These are phyloP conservation scores for Campylomormyrus numenius DNA, from an alignment of 2,113 vertebrate genomes.

Conservation along the genomic window DNA sequence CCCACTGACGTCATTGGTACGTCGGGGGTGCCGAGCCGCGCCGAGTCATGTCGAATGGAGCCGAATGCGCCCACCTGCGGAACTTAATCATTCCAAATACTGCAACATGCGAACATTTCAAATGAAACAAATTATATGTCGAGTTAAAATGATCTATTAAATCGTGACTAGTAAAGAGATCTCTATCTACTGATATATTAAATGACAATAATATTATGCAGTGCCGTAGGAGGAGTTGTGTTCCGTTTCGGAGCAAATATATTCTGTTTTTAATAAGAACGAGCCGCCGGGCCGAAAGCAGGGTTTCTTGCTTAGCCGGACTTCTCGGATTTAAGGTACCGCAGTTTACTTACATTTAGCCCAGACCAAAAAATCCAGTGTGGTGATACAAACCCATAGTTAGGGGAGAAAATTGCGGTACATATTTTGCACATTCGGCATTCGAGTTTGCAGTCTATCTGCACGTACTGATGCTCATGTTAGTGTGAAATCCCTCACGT, in stretches of 20 bases:
- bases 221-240: background rate
- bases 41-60: background rate
- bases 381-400: background rate
- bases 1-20: slow-evolving; percentile 46
- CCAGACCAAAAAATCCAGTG: no score
- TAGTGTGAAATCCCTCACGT: background rate
- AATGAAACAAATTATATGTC: background rate
- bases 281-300: background rate
- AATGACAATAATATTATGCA: background rate
- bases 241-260: background rate
- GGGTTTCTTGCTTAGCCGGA: background rate
- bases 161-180: background rate
- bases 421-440: background rate
- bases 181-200: background rate
- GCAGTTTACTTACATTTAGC: background rate
- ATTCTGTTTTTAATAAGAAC: background rate
- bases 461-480: background rate
- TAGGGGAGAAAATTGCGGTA: background rate
- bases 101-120: background rate
- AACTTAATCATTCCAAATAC: background rate
- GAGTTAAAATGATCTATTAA: background rate
- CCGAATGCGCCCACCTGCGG: background rate
- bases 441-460: background rate
- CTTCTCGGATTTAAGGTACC: background rate
- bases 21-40: background rate